A percentile compares a stretch with the other conserved stretches of the same genome.
Evolutionary conservation across 1,140 invertebrate species (phyloP).

Genomic region (Drosophila setifemur): DNA sequence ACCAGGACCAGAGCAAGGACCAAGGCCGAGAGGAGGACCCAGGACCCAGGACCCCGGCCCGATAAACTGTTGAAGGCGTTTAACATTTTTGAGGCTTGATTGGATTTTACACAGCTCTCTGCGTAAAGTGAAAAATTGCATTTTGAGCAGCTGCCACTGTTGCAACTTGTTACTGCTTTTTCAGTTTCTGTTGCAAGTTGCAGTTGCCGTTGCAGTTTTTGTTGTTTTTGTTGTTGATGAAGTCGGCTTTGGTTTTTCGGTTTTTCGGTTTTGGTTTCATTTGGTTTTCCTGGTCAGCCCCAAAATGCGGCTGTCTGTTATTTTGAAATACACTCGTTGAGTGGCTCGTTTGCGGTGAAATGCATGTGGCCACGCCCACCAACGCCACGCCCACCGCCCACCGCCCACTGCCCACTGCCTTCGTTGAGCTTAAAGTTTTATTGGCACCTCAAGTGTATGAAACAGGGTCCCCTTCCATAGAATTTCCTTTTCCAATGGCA

Average conservation of each 20-base stretch:
- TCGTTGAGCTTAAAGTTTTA: slow-evolving; percentile 43
- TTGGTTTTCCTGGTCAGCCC: slow-evolving; percentile 75
- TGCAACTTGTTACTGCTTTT: slow-evolving; percentile 13
- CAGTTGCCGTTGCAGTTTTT: slow-evolving; percentile 19
- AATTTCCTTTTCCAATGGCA: slow-evolving; percentile 60
- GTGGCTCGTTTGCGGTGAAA: slow-evolving; percentile 75
- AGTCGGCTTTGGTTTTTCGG: slow-evolving; percentile 75
- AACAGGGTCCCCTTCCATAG: too few species aligned
- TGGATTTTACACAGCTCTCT: slow-evolving; percentile 66
- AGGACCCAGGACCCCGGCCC: not conserved
- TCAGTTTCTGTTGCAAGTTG: slow-evolving; percentile 34
- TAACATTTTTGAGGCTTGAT: slow-evolving; percentile 81
- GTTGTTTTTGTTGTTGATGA: slow-evolving; percentile 68
- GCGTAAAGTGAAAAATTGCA: slow-evolving; percentile 77
- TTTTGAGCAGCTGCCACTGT: slow-evolving; percentile 69
- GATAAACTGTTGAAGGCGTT: slow-evolving; percentile 57
- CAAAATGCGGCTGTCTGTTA: slow-evolving; percentile 70
- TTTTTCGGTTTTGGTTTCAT: slow-evolving; percentile 75
- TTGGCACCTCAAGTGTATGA: too few species aligned
- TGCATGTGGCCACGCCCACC: slow-evolving; percentile 61
- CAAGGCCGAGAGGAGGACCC: not conserved
- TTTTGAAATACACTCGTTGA: slow-evolving; percentile 79
- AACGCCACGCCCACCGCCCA: not conserved
- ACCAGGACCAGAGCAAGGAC: not conserved
- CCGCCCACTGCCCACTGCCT: not conserved